Evolutionary conservation across 2,113 vertebrate genomes (phyloP).

Genomic region (Ceyx cyanopectus): DNA sequence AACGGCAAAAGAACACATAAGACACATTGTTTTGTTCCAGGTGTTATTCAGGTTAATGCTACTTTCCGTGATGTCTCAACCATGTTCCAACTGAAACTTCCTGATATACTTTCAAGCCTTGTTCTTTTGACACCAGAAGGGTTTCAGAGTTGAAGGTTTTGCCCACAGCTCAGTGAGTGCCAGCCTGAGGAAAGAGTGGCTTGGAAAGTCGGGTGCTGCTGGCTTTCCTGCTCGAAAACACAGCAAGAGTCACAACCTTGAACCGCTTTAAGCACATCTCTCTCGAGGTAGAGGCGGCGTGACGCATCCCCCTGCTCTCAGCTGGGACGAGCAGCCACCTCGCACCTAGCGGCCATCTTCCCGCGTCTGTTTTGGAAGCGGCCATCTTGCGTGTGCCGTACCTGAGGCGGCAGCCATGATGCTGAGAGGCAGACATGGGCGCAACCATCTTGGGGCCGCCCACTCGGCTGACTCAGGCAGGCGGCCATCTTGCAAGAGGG

Average conservation of each 20-base stretch:
- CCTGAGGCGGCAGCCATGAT: fast-evolving
- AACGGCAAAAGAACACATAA: background rate
- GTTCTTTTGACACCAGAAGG: background rate
- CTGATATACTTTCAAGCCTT: background rate
- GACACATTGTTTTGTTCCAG: background rate
- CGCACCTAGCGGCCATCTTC: background rate
- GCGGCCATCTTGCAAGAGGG: conserved; percentile 7
- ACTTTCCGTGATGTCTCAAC: background rate
- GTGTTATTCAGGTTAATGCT: background rate
- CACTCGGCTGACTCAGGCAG: fast-evolving
- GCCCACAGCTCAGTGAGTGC: fast-evolving
- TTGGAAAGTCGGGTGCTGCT: background rate
- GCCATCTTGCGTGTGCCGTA: background rate
- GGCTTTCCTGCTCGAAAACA: background rate
- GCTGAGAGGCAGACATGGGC: fast-evolving
- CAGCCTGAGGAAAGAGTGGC: too few relatives aligned
- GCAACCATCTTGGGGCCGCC: background rate
- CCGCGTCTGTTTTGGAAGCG: fast-evolving
- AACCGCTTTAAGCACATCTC: background rate
- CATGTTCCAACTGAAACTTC: too few relatives aligned
- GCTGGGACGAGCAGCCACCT: fast-evolving
- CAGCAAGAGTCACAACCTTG: background rate
- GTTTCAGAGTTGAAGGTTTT: background rate
- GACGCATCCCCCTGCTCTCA: fast-evolving
- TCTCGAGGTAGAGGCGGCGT: fast-evolving